Conservation (phyloP, 2,113 vertebrate species). For the Hipposideros armiger region DNA sequence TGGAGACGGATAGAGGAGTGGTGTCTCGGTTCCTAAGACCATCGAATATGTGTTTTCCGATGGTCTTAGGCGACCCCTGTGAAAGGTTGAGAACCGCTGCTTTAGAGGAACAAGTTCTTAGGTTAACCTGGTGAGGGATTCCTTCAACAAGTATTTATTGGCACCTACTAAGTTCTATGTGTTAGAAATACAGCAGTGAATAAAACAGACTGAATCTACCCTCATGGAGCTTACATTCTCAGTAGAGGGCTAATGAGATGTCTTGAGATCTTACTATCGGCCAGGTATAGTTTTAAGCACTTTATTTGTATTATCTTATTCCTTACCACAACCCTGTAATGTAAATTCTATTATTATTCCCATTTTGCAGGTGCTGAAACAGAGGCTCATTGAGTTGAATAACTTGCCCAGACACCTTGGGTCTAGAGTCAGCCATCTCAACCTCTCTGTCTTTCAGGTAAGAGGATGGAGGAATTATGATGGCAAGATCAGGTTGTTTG, state of each 20-base stretch:
- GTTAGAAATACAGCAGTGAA: neutral
- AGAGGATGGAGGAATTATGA: neutral
- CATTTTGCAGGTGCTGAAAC: conserved; percentile 34
- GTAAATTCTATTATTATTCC: neutral
- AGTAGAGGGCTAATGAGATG: neutral
- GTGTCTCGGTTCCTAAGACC: no score
- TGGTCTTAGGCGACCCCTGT: no score
- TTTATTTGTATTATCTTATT: neutral
- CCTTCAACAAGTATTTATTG: neutral
- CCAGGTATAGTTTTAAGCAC: neutral
- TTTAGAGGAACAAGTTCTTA: neutral
- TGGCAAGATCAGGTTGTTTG: rapidly evolving
- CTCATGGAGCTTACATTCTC: neutral
- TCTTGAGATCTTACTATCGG: conserved; percentile 9
- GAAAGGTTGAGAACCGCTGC: no score
- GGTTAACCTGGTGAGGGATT: neutral
- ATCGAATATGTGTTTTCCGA: no score
- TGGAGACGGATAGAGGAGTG: no score
- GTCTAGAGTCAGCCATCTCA: neutral
- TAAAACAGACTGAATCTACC: neutral
- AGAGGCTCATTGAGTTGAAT: neutral
- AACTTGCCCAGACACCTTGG: neutral
- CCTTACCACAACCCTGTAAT: neutral
- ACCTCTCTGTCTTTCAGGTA: neutral
- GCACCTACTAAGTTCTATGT: neutral